These are phyloP conservation scores for Drosophila borealis DNA, from an alignment of 2,888 invertebrate species.

Conservation along the genomic window DNA sequence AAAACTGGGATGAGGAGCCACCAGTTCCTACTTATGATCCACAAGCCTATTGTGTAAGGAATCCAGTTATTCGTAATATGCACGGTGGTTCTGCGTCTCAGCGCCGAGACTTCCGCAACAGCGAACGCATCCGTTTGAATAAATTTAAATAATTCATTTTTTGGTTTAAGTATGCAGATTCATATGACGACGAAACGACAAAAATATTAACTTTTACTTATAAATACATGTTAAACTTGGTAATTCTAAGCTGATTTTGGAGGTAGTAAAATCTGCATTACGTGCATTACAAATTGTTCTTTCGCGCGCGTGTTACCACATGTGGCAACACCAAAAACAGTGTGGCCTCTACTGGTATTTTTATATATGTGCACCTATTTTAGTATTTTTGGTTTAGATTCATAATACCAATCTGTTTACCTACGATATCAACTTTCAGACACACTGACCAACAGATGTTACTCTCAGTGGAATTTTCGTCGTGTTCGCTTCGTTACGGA, in stretches of 20 bases:
- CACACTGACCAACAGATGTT: constrained; percentile 49
- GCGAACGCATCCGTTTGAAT: constrained; percentile 65
- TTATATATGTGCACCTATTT: background rate
- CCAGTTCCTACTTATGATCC: constrained; percentile 39
- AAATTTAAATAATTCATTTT: background rate
- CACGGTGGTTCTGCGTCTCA: constrained; percentile 47
- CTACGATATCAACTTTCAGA: constrained; percentile 3
- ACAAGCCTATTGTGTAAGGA: constrained; percentile 30
- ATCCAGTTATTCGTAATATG: constrained; percentile 49
- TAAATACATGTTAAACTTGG: too few species aligned
- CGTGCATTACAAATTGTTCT: background rate
- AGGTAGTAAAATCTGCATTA: too few species aligned
- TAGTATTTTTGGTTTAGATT: constrained; percentile 23
- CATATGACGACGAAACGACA: too few species aligned
- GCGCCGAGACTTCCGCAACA: constrained; percentile 63
- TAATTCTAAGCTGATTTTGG: too few species aligned
- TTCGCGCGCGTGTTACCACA: background rate
- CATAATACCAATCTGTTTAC: background rate
- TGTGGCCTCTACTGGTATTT: constrained; percentile 16
- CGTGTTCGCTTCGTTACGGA: constrained; percentile 53
- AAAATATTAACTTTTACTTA: too few species aligned
- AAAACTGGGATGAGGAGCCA: constrained; percentile 51
- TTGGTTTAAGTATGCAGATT: too few species aligned
- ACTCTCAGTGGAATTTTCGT: constrained; percentile 59
- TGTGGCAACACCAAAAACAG: constrained; percentile 14